Evolutionary conservation across 2,888 invertebrate genomes (phyloP), one percentile per base, ranked within the genome.

Genomic region (Drosophila ustulata): DNA sequence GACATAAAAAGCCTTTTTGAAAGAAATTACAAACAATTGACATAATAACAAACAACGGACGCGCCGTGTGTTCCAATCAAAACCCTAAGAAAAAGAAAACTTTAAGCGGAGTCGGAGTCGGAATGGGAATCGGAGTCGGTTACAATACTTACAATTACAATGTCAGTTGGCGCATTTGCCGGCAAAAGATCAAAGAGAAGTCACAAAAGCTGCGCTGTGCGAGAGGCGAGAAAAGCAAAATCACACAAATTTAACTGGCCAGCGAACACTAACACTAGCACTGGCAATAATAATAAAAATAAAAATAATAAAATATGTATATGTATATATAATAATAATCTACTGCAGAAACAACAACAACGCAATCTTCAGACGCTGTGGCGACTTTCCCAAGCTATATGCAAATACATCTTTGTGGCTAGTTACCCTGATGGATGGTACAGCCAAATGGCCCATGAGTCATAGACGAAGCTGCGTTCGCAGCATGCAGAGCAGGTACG

Each of bases 371-470:
- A 34, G 45, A 49, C 49, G 18, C 50, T 41, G 23, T 26, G 64
- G 49, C 62, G 86, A 83, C 82, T 88, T 85, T 85, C 85, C 85
- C 85, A 85, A 88, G 83, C 87, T 43, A 63, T 75, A 82, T 82
- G 85, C 85, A 86, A 86, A 86, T 86, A 86, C 71, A 88, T 86
- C 78, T 81, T 32, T 63, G 77, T 71, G 83, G 78, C 86, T 83
- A 80, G 88, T 88, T 88, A 86, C 71, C 75, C 75, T 88, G 88
- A 86, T 86, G 82, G 80, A 88, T 86, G 86, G 66, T 71, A 82
- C 86, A 85, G 75, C 65, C 73, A 59, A 87, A 88, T 81, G 83
- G 69, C 45, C 76, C 70, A 86, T 86, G 88, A 86, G 78, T 86
- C 85, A 86, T 83, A 66, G 69, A 34, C 55, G 49, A 43, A 62